Percentiles rank a stretch among this genome's conserved stretches.
phyloP scores from a whole-genome alignment of 2,888 invertebrate genomes.

The Bombylius major region DNA sequence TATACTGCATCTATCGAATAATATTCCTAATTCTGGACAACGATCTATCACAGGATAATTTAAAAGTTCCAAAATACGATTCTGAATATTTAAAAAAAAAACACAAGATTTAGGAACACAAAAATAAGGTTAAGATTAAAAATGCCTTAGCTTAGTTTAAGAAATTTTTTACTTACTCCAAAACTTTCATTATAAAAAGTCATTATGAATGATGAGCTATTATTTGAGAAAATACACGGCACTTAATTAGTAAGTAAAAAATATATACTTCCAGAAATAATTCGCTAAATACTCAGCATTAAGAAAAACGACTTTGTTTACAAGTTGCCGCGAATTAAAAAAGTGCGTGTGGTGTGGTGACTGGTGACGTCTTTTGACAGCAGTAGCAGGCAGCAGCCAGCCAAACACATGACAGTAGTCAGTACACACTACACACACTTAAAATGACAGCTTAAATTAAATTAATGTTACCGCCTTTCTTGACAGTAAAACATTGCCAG shows the following conservation, averaged over 20 bases:
- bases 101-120: background rate
- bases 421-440: too few species aligned
- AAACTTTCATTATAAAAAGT: conserved; percentile 4
- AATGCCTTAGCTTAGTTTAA: background rate
- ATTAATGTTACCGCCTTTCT: too few species aligned
- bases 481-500: too few species aligned
- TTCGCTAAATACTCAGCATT: too few species aligned
- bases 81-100: conserved; percentile 3
- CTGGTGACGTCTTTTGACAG: too few species aligned
- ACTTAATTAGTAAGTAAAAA: background rate
- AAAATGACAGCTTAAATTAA: too few species aligned
- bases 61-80: conserved; percentile 16
- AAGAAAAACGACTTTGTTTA: background rate
- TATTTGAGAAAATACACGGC: background rate
- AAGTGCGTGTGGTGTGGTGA: too few species aligned
- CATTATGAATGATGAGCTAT: background rate
- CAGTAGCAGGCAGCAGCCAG: too few species aligned
- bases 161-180: background rate
- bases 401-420: too few species aligned
- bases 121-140: background rate
- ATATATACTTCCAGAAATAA: too few species aligned
- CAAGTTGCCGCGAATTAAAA: background rate
- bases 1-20: conserved; percentile 37
- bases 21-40: conserved; percentile 25
- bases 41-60: conserved; percentile 25